Evolutionary conservation across 1,140 invertebrate species (phyloP), one percentile per base, ranked within the genome.

Genomic region (Euwallacea similis): DNA sequence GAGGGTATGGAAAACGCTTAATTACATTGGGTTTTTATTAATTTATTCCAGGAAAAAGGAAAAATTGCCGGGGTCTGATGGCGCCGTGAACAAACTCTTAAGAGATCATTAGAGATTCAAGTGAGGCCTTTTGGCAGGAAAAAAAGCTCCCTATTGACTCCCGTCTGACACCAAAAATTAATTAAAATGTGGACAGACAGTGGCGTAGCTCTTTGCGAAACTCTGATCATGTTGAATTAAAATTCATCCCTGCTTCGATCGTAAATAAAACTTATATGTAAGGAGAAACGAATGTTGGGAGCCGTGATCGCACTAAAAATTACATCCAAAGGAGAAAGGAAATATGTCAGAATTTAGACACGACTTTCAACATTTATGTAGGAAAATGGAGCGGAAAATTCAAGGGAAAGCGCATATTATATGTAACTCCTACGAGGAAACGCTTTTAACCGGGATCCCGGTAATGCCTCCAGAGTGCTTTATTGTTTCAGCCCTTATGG

Each of bases 311-410:
- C 15, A 59, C 46, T 50, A 50, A 13, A 50, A 50, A 50, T 50
- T 50, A 4, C 46, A 11, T 2, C 9, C 46, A 50, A 7, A 50
- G 13, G 46, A 44, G 15, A 58, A 67, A 59, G 41, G 55, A n/a
- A 68, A 68, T 68, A 50, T 60, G 66, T 68, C 66, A 59, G 66
- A 68, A 60, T 68, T 60, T 60, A 68, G 66, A 66, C 56, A 66
- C 56, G 64, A 66, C 64, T 2, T 15, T 60, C n/a, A 47, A 50
- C 66, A 53, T 68, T 68, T 68, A 68, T 60, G 66, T 60, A 54
- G 42, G 43, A 13, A 68, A 60, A 60, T 46, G 62, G 33, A 64
- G 56, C 43, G 64, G 64, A 58, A 66, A 66, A 66, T 66, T 56
- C 43, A 66, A 41, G 43, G 64, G 33, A 66, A 42, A 44, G 42